Evolutionary conservation across 2,113 vertebrate species (phyloP).

Genomic region (Arvicanthis niloticus): DNA sequence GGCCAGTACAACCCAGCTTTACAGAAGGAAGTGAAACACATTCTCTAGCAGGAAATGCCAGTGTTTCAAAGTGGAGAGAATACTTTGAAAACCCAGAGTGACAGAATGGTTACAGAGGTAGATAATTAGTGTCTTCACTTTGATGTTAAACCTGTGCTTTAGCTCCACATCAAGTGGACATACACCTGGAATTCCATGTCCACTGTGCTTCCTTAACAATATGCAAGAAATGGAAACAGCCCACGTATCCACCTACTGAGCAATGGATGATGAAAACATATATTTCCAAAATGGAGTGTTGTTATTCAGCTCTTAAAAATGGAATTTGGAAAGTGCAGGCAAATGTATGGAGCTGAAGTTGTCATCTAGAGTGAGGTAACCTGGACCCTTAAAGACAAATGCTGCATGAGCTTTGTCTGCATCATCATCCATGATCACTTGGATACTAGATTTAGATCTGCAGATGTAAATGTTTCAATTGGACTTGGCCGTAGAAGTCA

Average conservation of each 20-base stretch:
- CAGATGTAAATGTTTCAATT: not conserved
- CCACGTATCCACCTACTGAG: not conserved
- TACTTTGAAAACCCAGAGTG: conserved; percentile 7
- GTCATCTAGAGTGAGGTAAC: not conserved
- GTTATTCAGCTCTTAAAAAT: not conserved
- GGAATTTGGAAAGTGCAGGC: not conserved
- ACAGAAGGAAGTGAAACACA: not conserved
- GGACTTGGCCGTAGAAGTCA: not conserved
- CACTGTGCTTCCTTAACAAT: not conserved
- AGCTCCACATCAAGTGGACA: not conserved
- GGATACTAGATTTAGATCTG: not conserved
- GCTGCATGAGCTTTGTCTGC: too few species aligned
- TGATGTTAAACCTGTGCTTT: not conserved
- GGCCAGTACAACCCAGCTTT: not conserved
- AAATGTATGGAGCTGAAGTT: not conserved
- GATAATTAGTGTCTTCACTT: conserved; percentile 3
- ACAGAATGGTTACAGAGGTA: not conserved
- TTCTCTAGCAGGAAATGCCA: not conserved
- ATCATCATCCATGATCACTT: not conserved
- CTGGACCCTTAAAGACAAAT: too few species aligned
- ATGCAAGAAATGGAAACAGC: not conserved
- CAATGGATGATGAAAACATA: too few species aligned
- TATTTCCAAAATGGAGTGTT: not conserved
- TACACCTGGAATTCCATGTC: not conserved
- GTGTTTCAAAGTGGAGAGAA: not conserved